Percentiles rank a stretch among this genome's conserved stretches.
phyloP scores from a whole-genome alignment of 2,888 invertebrate species.

The Aphodius sticticus region DNA sequence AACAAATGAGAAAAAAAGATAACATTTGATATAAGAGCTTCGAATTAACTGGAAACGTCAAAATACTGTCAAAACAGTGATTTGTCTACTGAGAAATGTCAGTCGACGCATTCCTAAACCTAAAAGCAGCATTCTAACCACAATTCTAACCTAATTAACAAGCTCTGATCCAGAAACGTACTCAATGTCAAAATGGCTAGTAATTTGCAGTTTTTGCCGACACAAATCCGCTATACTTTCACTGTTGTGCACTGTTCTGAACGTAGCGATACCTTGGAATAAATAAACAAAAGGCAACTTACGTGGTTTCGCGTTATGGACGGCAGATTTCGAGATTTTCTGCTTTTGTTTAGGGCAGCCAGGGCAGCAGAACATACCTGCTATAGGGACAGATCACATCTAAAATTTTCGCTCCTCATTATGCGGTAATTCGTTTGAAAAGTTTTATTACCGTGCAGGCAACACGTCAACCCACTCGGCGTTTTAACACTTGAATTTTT shows the following conservation, averaged over 20 bases:
- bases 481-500: background rate
- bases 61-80: too few species aligned
- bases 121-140: too few species aligned
- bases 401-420: background rate
- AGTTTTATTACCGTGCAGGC: background rate
- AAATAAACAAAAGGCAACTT: slow-evolving; percentile 4
- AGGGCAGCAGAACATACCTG: background rate
- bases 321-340: background rate
- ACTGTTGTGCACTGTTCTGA: too few species aligned
- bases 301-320: background rate
- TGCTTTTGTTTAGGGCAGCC: background rate
- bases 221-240: background rate
- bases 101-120: too few species aligned
- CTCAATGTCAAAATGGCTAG: background rate
- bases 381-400: background rate
- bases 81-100: too few species aligned
- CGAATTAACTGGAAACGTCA: too few species aligned
- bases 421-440: background rate
- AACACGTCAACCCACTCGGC: background rate
- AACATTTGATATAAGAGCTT: too few species aligned
- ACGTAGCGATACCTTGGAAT: background rate
- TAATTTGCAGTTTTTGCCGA: background rate
- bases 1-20: too few species aligned
- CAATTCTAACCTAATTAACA: too few species aligned
- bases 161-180: background rate